Base-by-base conservation (phyloP, 2,888 invertebrate species). In the Cyclophora albipunctata region DNA sequence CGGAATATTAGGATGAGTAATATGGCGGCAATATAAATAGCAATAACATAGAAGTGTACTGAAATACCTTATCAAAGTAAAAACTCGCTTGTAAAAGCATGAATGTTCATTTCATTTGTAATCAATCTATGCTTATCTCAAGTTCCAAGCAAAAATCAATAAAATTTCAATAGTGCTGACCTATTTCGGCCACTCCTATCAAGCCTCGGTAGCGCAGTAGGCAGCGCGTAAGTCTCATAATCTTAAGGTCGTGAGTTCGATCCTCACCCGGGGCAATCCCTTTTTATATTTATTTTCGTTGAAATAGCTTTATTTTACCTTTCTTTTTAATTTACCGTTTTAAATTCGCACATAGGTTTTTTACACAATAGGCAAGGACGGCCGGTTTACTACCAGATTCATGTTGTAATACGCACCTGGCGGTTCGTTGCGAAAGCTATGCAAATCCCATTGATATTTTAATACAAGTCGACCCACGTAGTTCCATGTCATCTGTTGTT, bases 201-300 rank as follows among this genome's bases (percentile, higher is more conserved):
- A 37, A 20, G 93, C 93, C 93, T 93, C 92, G 92, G 92, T 93
- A 91, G 93, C 93, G 93, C 94, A 94, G 94, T 93, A 92, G 94
- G 94, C 91, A 94, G 94, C 93, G 94, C 94, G 94, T 94, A 93
- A 94, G 93, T 37, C 37, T 37, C 37, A 37, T 94, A 93, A 94
- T 94, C 93, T 94, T 92, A 95, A 95, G 95, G 95, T 95, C 95
- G 95, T 95, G 95, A 95, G 95, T 95, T 95, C 95, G 94, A 95
- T 93, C 95, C 95, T 95, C 95, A 95, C 95, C 92, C 93, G 94
- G 94, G 93, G 93, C 93, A 94, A 20, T 64, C 58, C 41, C 40
- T 62, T 72, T 75, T 75, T 53, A 45, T 46, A 46, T 63, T 54
- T 50, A 6, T 37, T 50, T 54, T 55, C 57, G 40, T 55, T 4